These are phyloP conservation scores for Trichosurus vulpecula DNA, from an alignment of 2,797 vertebrate genomes.

Conservation along the genomic window DNA sequence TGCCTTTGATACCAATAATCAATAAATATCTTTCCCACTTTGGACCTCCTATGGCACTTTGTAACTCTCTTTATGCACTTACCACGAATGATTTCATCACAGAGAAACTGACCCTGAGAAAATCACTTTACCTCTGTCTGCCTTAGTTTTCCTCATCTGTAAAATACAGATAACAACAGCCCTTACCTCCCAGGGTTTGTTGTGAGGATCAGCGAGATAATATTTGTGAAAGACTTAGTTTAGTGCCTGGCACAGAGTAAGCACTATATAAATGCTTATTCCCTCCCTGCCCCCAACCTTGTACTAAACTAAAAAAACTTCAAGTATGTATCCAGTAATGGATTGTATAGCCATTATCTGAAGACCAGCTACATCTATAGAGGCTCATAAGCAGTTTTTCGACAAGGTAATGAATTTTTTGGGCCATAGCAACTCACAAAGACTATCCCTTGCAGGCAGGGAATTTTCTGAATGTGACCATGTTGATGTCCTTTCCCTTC, in stretches of 20 bases:
- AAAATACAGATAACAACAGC: background rate
- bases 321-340: background rate
- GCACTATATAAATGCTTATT: background rate
- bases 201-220: background rate
- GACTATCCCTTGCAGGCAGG: background rate
- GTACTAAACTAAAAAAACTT: background rate
- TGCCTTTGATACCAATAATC: background rate
- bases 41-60: background rate
- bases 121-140: background rate
- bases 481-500: background rate
- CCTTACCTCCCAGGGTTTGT: background rate
- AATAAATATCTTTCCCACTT: background rate
- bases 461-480: background rate
- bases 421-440: background rate
- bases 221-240: background rate
- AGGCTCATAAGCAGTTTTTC: background rate
- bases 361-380: background rate
- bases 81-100: background rate
- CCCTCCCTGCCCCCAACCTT: background rate
- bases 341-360: background rate
- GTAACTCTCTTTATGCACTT: background rate
- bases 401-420: background rate
- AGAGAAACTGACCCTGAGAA: background rate
- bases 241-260: background rate
- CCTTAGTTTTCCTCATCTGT: background rate